Percentiles rank a stretch among this genome's conserved stretches.
Evolutionary conservation across 92 coral and sea anemone species (phyloP).

Genomic region (Phenganax stokvisi): DNA sequence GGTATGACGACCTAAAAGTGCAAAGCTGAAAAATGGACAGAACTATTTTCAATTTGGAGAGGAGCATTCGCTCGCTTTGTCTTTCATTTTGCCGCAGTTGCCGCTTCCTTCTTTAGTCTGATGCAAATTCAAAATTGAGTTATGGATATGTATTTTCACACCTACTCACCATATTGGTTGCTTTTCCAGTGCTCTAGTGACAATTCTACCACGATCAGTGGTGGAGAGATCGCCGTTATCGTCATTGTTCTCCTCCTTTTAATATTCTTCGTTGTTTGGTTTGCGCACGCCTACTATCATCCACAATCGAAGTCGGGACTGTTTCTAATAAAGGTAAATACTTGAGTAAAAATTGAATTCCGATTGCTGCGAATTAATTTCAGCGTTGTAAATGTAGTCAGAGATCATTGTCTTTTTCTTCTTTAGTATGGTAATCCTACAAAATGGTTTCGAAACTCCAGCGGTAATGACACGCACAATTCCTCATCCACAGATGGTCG

Average conservation of each 20-base stretch:
- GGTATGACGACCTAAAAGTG: too few species aligned
- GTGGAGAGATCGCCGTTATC: slow-evolving; percentile 56
- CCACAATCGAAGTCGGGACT: slow-evolving; percentile 80
- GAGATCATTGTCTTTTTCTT: background rate
- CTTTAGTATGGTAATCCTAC: slow-evolving; percentile 21
- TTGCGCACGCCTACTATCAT: slow-evolving; percentile 66
- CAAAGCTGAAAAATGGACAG: too few species aligned
- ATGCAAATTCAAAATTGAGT: too few species aligned
- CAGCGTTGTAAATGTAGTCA: too few species aligned
- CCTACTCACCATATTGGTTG: background rate
- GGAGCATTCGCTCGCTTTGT: too few species aligned
- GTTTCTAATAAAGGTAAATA: slow-evolving; percentile 61
- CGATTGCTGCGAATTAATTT: too few species aligned
- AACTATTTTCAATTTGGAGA: too few species aligned
- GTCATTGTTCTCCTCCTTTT: slow-evolving; percentile 48
- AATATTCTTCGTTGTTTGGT: slow-evolving; percentile 53
- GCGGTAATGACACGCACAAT: slow-evolving; percentile 7
- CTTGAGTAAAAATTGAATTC: background rate
- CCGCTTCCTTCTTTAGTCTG: too few species aligned
- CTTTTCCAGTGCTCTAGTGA: slow-evolving; percentile 3
- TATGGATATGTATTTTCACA: background rate
- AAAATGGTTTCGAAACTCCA: slow-evolving; percentile 29
- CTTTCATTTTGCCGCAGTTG: too few species aligned
- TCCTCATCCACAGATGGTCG: slow-evolving; percentile 25
- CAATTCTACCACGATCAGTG: slow-evolving; percentile 40